A percentile compares a stretch with the other conserved stretches of the same genome.
These are phyloP conservation scores for Pangasius sanitwongsei DNA, from an alignment of 2,797 vertebrate genomes.

Conservation along the genomic window DNA sequence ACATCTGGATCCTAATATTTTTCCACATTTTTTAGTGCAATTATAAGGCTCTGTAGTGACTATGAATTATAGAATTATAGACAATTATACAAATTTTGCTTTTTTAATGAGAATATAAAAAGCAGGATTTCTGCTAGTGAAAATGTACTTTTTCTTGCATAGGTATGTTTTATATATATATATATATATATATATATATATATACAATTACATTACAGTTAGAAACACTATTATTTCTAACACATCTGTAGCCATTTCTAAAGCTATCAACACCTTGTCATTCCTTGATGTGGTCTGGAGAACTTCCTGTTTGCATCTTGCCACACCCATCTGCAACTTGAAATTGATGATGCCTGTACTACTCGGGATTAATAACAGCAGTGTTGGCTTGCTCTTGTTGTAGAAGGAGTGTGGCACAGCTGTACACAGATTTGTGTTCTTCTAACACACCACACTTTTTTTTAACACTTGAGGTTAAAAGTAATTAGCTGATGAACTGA, in stretches of 20 bases:
- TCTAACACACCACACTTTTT: background rate
- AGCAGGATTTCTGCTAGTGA: background rate
- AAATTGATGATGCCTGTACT: background rate
- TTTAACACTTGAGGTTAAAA: background rate
- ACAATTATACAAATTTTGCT: background rate
- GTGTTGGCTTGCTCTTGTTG: background rate
- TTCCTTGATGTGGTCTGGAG: background rate
- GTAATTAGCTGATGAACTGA: background rate
- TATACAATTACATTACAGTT: background rate
- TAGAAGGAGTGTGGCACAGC: background rate
- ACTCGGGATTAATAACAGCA: constrained; percentile 1
- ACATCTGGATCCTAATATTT: background rate
- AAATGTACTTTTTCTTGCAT: background rate
- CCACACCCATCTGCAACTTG: background rate
- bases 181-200: too few relatives aligned
- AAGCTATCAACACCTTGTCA: background rate
- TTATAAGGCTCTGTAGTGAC: background rate
- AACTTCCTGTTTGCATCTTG: background rate
- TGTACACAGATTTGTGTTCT: background rate
- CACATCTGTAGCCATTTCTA: background rate
- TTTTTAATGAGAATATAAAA: background rate
- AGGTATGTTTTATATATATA: background rate
- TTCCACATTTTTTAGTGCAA: background rate
- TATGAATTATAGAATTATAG: background rate
- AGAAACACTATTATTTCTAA: background rate